Evolutionary conservation across 1,140 invertebrate species (phyloP).

Genomic region (Drosophila mojavensis): DNA sequence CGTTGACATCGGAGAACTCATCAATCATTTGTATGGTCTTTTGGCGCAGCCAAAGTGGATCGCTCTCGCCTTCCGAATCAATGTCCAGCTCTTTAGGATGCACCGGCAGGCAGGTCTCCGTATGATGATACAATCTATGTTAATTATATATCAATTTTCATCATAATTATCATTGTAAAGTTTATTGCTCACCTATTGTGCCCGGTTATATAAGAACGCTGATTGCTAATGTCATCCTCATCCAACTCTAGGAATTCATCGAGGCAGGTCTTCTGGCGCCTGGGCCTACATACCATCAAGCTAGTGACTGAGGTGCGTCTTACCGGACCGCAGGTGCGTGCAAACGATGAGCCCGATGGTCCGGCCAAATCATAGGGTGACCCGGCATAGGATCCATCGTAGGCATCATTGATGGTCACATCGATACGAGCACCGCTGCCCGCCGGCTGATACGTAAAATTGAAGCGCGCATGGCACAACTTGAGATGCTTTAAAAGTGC

Average conservation of each 20-base stretch:
- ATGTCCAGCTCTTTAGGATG: conserved; percentile 97
- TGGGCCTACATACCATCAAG: conserved; percentile 93
- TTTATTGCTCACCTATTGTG: conserved; percentile 90
- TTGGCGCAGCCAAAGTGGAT: conserved; percentile 96
- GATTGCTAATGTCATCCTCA: conserved; percentile 91
- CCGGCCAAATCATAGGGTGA: conserved; percentile 95
- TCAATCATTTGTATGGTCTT: conserved; percentile 99
- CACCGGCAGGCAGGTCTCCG: conserved; percentile 95
- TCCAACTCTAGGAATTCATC: conserved; percentile 93
- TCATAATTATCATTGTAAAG: neutral
- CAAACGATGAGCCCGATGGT: conserved; percentile 87
- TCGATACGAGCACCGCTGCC: conserved; percentile 93
- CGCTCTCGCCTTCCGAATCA: conserved; percentile 97
- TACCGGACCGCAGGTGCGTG: conserved; percentile 91
- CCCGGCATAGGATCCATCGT: conserved; percentile 98
- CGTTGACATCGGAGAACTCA: conserved; percentile 99
- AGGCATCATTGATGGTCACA: conserved; percentile 97
- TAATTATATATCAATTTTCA: neutral
- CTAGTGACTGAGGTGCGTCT: conserved; percentile 94
- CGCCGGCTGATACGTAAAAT: conserved; percentile 91
- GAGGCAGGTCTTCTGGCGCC: conserved; percentile 89
- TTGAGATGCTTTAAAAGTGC: conserved; percentile 96
- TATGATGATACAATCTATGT: conserved; percentile 95
- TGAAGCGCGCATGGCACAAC: conserved; percentile 96
- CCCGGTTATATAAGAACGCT: conserved; percentile 93